Percentiles rank a stretch among this genome's conserved stretches.
Conservation (phyloP, 1,140 invertebrate genomes). For the Copidosoma floridanum region DNA sequence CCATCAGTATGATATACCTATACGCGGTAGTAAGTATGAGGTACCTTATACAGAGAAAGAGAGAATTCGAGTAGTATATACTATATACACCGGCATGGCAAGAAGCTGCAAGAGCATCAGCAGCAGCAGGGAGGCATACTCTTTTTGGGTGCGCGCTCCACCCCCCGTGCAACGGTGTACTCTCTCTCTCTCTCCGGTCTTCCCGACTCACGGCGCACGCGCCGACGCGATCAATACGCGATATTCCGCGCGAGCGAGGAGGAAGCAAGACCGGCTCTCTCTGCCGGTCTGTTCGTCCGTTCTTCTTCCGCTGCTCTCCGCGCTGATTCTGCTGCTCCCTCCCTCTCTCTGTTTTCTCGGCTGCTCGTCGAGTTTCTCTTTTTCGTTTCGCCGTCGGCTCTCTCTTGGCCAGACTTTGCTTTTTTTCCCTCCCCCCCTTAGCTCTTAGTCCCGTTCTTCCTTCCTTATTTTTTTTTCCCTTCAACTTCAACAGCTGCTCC, state of each 20-base stretch:
- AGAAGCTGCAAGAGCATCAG: constrained; percentile 12
- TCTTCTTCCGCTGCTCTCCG: background rate
- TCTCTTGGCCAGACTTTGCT: too few relatives aligned
- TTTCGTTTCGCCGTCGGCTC: background rate
- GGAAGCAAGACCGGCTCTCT: too few relatives aligned
- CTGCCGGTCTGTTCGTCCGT: background rate
- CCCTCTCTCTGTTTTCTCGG: background rate
- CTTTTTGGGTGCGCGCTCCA: background rate
- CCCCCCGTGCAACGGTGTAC: too few relatives aligned
- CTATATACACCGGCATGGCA: background rate
- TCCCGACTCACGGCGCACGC: too few relatives aligned
- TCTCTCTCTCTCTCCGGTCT: background rate
- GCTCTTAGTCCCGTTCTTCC: constrained; percentile 24
- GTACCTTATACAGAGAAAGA: too few relatives aligned
- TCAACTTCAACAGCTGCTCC: too few relatives aligned
- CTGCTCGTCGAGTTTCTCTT: background rate
- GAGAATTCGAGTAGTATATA: too few relatives aligned
- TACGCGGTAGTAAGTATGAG: too few relatives aligned
- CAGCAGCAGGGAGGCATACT: background rate
- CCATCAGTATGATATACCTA: too few relatives aligned
- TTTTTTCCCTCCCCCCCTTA: constrained; percentile 5
- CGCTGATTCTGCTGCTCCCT: background rate
- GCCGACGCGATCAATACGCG: constrained; percentile 25
- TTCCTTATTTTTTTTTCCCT: constrained; percentile 19
- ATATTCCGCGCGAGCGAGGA: constrained; percentile 14